phyloP scores from a whole-genome alignment of 2,888 invertebrate species.

The Ganaspis brasiliensis region DNA sequence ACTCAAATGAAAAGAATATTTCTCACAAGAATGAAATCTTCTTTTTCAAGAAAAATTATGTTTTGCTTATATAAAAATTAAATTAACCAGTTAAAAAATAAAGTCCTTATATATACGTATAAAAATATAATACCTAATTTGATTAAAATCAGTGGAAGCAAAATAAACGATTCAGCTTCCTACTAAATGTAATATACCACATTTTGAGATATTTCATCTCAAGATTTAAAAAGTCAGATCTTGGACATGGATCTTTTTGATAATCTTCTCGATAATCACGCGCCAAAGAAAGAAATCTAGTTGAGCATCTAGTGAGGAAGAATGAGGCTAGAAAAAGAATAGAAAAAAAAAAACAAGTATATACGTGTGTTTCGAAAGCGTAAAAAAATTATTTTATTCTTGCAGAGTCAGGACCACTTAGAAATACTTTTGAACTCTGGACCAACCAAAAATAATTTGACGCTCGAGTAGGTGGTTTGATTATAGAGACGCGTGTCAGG shows the following conservation, averaged over 20 bases:
- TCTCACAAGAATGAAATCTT: slow-evolving; percentile 42
- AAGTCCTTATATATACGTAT: too few species aligned
- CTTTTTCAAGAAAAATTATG: slow-evolving; percentile 7
- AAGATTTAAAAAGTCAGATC: slow-evolving; percentile 35
- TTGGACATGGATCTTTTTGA: slow-evolving; percentile 51
- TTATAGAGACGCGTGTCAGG: slow-evolving; percentile 66
- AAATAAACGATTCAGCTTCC: too few species aligned
- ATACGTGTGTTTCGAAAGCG: slow-evolving; percentile 45
- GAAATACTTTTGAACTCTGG: slow-evolving; percentile 46
- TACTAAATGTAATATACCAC: background rate
- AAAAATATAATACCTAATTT: too few species aligned
- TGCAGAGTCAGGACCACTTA: slow-evolving; percentile 70
- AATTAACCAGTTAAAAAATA: too few species aligned
- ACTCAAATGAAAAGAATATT: background rate
- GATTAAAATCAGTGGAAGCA: too few species aligned
- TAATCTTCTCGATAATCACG: slow-evolving; percentile 52
- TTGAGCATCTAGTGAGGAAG: slow-evolving; percentile 26
- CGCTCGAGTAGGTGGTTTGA: slow-evolving; percentile 60
- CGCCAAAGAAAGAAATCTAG: slow-evolving; percentile 41
- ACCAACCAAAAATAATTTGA: slow-evolving; percentile 33
- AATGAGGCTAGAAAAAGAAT: background rate
- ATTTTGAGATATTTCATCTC: slow-evolving; percentile 46
- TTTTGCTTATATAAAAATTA: background rate
- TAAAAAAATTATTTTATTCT: slow-evolving; percentile 63
- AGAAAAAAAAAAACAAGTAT: slow-evolving; percentile 11